phyloP scores from a whole-genome alignment of 1,140 invertebrate species.

The Camponotus vicinus region DNA sequence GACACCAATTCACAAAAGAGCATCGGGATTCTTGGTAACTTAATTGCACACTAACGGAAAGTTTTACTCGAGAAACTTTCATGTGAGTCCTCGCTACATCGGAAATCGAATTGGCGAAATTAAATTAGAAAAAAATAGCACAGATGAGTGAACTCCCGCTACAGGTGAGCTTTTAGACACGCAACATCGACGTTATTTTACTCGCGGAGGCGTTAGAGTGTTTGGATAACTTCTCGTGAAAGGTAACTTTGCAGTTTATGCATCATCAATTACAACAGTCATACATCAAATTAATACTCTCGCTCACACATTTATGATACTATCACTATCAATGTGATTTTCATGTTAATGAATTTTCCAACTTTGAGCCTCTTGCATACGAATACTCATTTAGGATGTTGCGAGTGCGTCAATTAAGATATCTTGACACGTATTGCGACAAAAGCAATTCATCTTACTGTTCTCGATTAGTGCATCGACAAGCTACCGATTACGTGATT shows the following conservation, averaged over 20 bases:
- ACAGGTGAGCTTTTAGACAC: not conserved
- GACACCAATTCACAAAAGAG: not conserved
- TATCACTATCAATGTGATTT: not conserved
- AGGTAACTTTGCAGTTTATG: not conserved
- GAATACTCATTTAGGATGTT: not conserved
- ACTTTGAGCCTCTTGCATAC: not conserved
- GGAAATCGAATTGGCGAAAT: constrained; percentile 10
- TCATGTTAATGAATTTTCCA: not conserved
- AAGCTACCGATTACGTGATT: not conserved
- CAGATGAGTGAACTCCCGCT: not conserved
- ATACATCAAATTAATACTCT: not conserved
- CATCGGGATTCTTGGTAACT: constrained; percentile 12
- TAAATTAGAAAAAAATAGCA: not conserved
- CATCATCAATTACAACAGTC: not conserved
- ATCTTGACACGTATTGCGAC: too few species aligned
- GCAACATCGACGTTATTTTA: not conserved
- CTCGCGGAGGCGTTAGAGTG: not conserved
- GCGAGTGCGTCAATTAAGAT: constrained; percentile 3
- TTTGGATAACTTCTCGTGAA: not conserved
- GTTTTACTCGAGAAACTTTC: not conserved
- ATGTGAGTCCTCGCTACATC: not conserved
- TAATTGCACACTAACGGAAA: not conserved
- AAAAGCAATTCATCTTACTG: not conserved
- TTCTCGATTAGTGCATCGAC: not conserved
- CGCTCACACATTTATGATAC: not conserved